Conservation (phyloP, 2,797 vertebrate species). For the Nasua narica region DNA sequence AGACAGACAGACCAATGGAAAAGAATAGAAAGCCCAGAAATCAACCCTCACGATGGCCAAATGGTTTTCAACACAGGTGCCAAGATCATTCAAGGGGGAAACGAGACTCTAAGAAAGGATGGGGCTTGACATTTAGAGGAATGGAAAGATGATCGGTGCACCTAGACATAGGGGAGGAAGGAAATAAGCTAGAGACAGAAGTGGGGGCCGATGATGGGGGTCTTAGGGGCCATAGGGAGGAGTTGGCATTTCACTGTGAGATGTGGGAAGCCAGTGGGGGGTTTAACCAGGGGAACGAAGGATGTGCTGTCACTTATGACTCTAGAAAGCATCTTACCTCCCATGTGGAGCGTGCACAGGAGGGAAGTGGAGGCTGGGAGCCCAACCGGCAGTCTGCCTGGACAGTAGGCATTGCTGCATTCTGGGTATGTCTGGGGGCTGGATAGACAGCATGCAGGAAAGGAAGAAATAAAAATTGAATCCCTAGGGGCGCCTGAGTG, state of each 20-base stretch:
- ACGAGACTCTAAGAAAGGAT: not conserved
- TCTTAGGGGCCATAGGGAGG: rapidly evolving
- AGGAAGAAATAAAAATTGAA: not conserved
- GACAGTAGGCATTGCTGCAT: not conserved
- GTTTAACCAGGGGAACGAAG: not conserved
- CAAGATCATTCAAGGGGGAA: not conserved
- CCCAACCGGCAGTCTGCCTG: not conserved
- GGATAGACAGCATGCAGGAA: not conserved
- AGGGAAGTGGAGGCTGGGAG: not conserved
- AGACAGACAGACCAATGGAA: not conserved
- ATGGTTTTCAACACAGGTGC: not conserved
- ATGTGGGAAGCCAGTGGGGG: not conserved
- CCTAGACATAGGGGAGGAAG: too few relatives aligned
- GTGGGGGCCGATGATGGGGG: too few relatives aligned
- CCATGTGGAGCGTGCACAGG: not conserved
- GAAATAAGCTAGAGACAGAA: not conserved
- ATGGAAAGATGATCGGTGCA: not conserved
- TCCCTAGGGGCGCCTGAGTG: too few relatives aligned
- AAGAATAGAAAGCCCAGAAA: not conserved
- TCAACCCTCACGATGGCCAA: not conserved
- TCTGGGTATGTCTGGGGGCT: too few relatives aligned
- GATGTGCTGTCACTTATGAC: not conserved
- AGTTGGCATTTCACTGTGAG: not conserved
- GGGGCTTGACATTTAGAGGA: not conserved
- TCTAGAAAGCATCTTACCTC: not conserved